phyloP scores from a whole-genome alignment of 2,888 invertebrate genomes.

The Epiblema foenella region DNA sequence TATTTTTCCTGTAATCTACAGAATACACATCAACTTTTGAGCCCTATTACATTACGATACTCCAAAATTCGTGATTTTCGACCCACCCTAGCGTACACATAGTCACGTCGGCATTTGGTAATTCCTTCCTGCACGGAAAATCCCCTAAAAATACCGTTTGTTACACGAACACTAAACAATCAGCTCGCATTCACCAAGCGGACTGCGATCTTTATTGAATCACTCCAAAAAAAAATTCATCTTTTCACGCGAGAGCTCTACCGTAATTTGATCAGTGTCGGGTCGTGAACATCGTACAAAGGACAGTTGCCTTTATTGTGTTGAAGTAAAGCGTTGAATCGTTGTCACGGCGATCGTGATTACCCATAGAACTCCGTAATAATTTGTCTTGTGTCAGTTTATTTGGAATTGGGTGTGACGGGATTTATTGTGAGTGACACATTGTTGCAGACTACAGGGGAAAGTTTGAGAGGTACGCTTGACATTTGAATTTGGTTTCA shows the following conservation, averaged over 20 bases:
- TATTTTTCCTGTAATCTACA: too few relatives aligned
- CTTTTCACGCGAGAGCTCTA: constrained; percentile 21
- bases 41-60: too few relatives aligned
- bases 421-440: constrained; percentile 37
- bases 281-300: background rate
- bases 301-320: constrained; percentile 13
- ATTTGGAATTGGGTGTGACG: constrained; percentile 41
- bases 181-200: constrained; percentile 22
- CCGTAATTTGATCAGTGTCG: constrained; percentile 30
- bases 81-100: too few relatives aligned
- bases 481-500: background rate
- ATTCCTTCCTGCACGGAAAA: constrained; percentile 3
- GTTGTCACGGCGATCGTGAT: constrained; percentile 22
- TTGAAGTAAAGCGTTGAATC: constrained; percentile 7
- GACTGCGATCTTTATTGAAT: constrained; percentile 18
- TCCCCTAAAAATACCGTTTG: background rate
- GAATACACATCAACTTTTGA: too few relatives aligned
- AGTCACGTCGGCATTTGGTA: background rate
- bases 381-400: constrained; percentile 43
- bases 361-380: constrained; percentile 36
- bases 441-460: constrained; percentile 25
- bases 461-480: background rate
- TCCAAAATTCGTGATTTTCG: too few relatives aligned
- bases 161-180: constrained; percentile 20
- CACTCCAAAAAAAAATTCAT: constrained; percentile 29